Conservation (phyloP, 2,888 invertebrate species). For the Lissonota sp. region DNA sequence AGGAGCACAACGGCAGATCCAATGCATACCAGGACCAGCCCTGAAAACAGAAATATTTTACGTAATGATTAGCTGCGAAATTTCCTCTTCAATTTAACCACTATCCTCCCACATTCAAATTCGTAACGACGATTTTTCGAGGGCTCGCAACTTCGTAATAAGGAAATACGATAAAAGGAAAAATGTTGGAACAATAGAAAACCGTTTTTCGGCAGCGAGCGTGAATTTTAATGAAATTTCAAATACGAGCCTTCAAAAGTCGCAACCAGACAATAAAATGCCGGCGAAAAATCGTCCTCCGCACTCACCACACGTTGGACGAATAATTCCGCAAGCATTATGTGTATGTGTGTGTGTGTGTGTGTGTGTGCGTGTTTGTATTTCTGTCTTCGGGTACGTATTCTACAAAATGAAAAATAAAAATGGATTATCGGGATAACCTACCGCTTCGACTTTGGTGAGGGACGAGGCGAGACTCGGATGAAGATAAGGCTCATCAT, state of each 20-base stretch:
- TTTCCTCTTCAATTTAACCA: slow-evolving; percentile 42
- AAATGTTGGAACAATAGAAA: background rate
- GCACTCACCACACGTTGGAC: slow-evolving; percentile 68
- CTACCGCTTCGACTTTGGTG: slow-evolving; percentile 87
- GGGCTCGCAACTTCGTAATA: slow-evolving; percentile 13
- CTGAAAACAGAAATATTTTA: slow-evolving; percentile 79
- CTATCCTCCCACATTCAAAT: slow-evolving; percentile 36
- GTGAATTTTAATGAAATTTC: slow-evolving; percentile 14
- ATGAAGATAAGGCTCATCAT: slow-evolving; percentile 91
- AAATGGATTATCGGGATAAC: slow-evolving; percentile 77
- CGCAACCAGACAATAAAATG: slow-evolving; percentile 64
- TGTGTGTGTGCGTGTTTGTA: slow-evolving; percentile 23
- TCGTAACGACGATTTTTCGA: slow-evolving; percentile 59
- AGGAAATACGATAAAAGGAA: background rate
- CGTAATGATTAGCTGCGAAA: slow-evolving; percentile 66
- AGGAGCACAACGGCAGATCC: slow-evolving; percentile 72
- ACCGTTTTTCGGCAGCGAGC: background rate
- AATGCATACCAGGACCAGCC: slow-evolving; percentile 78
- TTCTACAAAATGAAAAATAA: slow-evolving; percentile 22
- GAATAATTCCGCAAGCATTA: slow-evolving; percentile 63
- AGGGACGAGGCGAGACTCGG: slow-evolving; percentile 90
- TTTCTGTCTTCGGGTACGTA: slow-evolving; percentile 6
- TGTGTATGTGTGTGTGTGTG: slow-evolving; percentile 33
- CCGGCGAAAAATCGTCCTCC: slow-evolving; percentile 58
- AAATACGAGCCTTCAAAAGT: slow-evolving; percentile 60